Evolutionary conservation across 2,888 invertebrate genomes (phyloP), one percentile per base, ranked within the genome.

Genomic region (Crocallis elinguaria): DNA sequence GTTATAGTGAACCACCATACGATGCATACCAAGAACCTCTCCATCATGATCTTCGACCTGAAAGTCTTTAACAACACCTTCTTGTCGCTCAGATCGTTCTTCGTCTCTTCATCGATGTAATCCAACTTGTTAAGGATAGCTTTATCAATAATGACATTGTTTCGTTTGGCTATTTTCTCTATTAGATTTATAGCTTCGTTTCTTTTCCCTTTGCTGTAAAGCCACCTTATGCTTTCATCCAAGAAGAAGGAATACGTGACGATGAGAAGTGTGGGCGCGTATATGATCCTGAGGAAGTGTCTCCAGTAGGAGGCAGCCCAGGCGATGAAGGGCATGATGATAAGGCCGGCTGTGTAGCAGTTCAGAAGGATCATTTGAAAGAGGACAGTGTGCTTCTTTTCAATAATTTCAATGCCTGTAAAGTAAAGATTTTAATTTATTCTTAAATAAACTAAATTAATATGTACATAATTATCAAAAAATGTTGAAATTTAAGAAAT

Each of bases 1-100:
- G 89, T 90, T 46, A 86, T 86, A 1, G 90, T 90, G 58, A 90
- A 81, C 90, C 91, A 91, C 89, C 89, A 91, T 51, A 87, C 87
- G 75, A 82, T 64, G 64, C 91, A 90, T 5, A 90, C 80, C 3
- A 86, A 56, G 63, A 91, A 89, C 55, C 90, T 74, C 39, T 83
- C 79, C 79, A 91, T 75, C 88, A 91, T 87, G 16, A 88, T 79
- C 23, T 70, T 80, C 0, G 91, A 91, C 37, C 73, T 82, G 45
- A 91, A 88, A 0, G 90, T 91, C 62, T 86, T 84, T 29, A 84
- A 19, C 30, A 91, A 53, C n/a, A 86, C 59, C 48, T 79, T 82
- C 46, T 69, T 77, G 30, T 88, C 85, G 25, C 76, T 83, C 7
- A 78, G 56, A 0, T 73, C 73, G 0, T 57, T 64, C 6, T 75